Evolutionary conservation across 2,113 vertebrate genomes (phyloP), one percentile per base, ranked within the genome.

Genomic region (Todiramphus saurophagus): DNA sequence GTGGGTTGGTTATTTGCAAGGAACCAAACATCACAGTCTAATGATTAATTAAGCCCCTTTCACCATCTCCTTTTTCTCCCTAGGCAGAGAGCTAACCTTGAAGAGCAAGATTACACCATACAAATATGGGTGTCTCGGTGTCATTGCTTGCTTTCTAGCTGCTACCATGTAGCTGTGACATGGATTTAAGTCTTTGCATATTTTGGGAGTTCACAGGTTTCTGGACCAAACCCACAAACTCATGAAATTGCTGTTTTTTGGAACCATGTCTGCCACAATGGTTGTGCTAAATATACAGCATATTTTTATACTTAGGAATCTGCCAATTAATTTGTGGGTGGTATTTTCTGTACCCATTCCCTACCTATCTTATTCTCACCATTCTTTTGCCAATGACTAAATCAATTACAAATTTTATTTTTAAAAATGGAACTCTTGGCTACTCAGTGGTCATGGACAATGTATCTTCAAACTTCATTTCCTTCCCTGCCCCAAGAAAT

Each of bases 71-170:
- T 7, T n/a, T 93, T 64, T 30, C 18, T 63, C 20, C 5, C 16
- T 56, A 39, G 37, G 25, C 13, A 76, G 48, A 81, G 8, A 35
- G 2, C 16, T 39, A 76, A n/a, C 0, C 2, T 4, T 59, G 27
- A 91, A 75, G 25, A 74, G 9, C 27, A 77, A 21, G 53, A 43
- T 37, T 37, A 51, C 11, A 27, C 43, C 37, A 37, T 37, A 66
- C 3, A 87, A 58, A 37, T 3, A 64, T 3, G 37, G 9, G 2
- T 1, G 1, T 6, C 3, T 73, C 10, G 72, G 2, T 44, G 46
- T 35, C 16, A n/a, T 27, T 81, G 19, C 74, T 74, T 63, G 5
- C 11, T 72, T 89, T 84, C 46, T 30, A 20, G n/a, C 37, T 89
- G 31, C 28, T 37, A 30, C 15, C 50, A 6, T 46, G 28, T 50